A percentile compares a stretch with the other conserved stretches of the same genome.
These are phyloP conservation scores for Grallaria varia DNA, from an alignment of 2,113 vertebrate species.

Conservation along the genomic window DNA sequence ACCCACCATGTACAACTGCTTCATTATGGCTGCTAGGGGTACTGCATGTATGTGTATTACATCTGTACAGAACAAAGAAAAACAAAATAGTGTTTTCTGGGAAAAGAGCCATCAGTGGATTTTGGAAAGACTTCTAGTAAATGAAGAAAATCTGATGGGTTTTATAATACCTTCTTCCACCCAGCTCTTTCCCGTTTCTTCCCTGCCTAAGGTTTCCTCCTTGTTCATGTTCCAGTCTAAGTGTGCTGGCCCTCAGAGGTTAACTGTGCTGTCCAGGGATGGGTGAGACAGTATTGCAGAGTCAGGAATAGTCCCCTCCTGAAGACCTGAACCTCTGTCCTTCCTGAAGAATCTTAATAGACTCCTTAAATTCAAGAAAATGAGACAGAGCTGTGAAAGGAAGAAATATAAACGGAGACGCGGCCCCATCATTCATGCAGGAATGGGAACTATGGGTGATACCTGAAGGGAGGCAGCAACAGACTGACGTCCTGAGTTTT, in stretches of 20 bases:
- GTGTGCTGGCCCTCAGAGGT: neutral
- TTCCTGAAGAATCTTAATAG: neutral
- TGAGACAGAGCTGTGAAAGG: neutral
- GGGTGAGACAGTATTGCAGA: neutral
- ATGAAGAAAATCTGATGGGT: neutral
- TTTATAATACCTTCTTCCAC: neutral
- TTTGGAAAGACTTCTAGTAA: neutral
- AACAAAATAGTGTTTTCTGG: neutral
- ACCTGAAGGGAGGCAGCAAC: neutral
- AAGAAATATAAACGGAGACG: neutral
- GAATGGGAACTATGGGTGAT: neutral
- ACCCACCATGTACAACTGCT: neutral
- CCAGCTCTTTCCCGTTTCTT: neutral
- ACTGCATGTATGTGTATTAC: neutral
- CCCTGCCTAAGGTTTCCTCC: neutral
- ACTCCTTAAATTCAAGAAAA: neutral
- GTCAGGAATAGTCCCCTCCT: neutral
- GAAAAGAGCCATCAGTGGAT: neutral
- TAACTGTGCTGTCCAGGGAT: neutral
- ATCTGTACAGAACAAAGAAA: neutral
- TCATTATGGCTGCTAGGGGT: neutral
- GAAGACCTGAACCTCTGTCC: neutral
- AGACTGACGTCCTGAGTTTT: neutral
- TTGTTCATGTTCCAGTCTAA: neutral
- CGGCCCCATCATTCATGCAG: neutral